Evolutionary conservation across 2,113 vertebrate genomes (phyloP), one percentile per base, ranked within the genome.

Genomic region (Pterocles burchelli): DNA sequence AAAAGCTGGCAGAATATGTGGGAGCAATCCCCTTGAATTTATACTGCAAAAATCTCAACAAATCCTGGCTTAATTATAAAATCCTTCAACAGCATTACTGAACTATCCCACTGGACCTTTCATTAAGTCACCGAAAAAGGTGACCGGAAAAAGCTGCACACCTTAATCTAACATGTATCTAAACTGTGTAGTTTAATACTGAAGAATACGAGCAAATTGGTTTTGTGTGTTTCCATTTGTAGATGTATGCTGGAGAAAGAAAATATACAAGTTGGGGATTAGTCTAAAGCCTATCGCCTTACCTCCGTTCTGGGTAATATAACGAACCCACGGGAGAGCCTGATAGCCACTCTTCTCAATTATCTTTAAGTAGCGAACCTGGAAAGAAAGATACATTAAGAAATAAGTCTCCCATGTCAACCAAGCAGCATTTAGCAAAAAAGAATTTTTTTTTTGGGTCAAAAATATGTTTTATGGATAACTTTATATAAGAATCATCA

Each of bases 281-380:
- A 38, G 4, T 10, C 21, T 34, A 4, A 12, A 8, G 28, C 2
- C 36, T 21, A 10, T 1, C 17, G 76, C 51, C 33, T 95, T 93
- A 99, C 99, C 99, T 98, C 99, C 99, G 0, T 99, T 99, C 96
- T 99, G 99, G 57, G 99, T 99, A 95, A 99, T 99, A 88, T 99
- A 99, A 17, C 99, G 98, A 36, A 99, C 99, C 99, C 99, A 99
- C 0, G 98, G 98, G 51, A 98, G 82, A 5, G 98, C 98, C 90
- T 98, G 98, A 43, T 98, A 99, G 11, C 99, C 99, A 10, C 99
- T 99, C 98, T 99, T 99, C 98, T 99, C 99, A 29, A 99, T 99
- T 94, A 99, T 99, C 98, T 99, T 99, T 89, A 99, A 96, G 95
- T 99, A 99, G 43, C 99, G 99, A 90, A 99, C 99, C 98, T 98